Conservation (phyloP, 1,140 invertebrate genomes). For the Panagrolaimus sp. region DNA sequence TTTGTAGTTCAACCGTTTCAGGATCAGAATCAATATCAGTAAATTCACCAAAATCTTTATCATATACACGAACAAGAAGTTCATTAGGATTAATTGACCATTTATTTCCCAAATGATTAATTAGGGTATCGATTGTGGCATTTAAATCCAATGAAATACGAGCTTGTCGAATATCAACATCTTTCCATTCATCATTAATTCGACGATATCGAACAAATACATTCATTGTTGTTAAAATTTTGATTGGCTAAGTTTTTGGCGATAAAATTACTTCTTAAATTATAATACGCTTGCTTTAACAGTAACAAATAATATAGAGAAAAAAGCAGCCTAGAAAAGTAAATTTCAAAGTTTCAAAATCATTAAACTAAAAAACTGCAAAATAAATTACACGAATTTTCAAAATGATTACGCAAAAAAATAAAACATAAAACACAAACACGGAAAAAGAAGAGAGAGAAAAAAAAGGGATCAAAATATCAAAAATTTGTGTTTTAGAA, state of each 20-base stretch:
- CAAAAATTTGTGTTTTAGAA: no score
- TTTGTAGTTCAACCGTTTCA: slow-evolving; percentile 7
- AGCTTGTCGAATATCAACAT: slow-evolving; percentile 19
- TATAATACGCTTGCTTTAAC: not conserved
- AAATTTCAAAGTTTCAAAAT: no score
- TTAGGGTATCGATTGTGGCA: slow-evolving; percentile 13
- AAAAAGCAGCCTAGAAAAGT: no score
- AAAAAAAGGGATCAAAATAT: no score
- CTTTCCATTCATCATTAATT: slow-evolving; percentile 17
- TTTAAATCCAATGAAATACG: slow-evolving; percentile 8
- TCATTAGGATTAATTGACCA: slow-evolving; percentile 11
- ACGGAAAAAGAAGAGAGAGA: no score
- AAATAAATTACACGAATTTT: not conserved
- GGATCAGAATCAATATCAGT: slow-evolving; percentile 23
- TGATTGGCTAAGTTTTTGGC: not conserved
- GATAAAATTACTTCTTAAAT: not conserved
- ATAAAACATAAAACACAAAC: no score
- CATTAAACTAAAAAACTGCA: not conserved
- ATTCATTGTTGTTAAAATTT: not conserved
- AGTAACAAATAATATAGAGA: no score
- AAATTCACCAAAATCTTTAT: slow-evolving; percentile 22
- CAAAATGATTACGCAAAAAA: not conserved
- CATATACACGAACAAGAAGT: slow-evolving; percentile 16
- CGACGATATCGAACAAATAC: slow-evolving; percentile 23
- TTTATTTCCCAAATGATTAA: slow-evolving; percentile 11